Base-by-base conservation (phyloP, 2,797 vertebrate genomes). In the Geotrypetes seraphini region DNA sequence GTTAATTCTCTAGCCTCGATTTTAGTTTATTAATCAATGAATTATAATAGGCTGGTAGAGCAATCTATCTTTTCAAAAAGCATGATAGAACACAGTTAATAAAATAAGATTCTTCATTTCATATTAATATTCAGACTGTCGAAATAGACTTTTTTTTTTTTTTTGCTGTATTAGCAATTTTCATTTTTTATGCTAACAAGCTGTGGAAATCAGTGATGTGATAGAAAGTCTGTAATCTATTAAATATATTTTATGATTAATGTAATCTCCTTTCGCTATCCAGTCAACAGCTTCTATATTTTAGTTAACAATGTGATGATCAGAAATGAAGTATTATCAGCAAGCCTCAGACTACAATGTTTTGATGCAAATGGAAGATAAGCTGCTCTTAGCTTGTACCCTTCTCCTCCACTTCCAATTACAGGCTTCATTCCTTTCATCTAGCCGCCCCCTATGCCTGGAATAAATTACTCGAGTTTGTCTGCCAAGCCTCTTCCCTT, bases 211-310 rank as follows among this genome's bases (percentile, higher is more conserved):
- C 51, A 50, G 53, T 54, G 59, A 71, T 65, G 41, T 30, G 50
- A 55, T 53, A 59, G 53, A 45, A 73, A 76, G 53, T 75, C 74
- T 72, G 78, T 78, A 77, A 70, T 52, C 64, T 63, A 74, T 71
- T 67, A 76, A 73, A 73, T 67, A 63, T 33, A 57, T 33, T 22
- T 50, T 34, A 68, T 74, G 70, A 76, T 75, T 75, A 79, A 75
- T 55, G 71, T 73, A 63, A 70, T 76, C 59, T 66, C 34, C 43
- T 56, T 43, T 70, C 63, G 77, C 72, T 80, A 78, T 80, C 60
- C 74, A 80, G 70, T 73, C 71, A 82, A 80, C 67, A 70, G 54
- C 63, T 78, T 78, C 71, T 77, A 63, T 74, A 75, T 79, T 74
- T 75, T 74, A 72, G 73, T 61, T 72, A 61, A 57, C 71, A 73